Conservation (phyloP, 2,113 vertebrate genomes). For the Etheostoma cragini region DNA sequence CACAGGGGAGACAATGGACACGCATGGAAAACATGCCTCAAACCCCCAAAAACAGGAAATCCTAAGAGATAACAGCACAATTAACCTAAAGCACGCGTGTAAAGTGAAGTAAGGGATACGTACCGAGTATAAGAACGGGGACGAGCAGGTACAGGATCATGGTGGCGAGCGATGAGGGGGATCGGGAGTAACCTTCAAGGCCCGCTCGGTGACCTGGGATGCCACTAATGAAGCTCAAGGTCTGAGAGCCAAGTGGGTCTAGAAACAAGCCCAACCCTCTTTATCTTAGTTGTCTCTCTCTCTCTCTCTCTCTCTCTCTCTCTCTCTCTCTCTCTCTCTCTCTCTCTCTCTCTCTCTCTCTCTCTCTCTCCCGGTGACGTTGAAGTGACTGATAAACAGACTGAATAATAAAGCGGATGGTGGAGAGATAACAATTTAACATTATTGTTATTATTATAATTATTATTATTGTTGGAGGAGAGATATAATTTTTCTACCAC, state of each 20-base stretch:
- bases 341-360: no score
- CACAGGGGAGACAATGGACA: slow-evolving; percentile 7
- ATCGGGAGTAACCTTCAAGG: not conserved
- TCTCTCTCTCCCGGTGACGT: not conserved
- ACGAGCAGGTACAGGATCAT: slow-evolving; percentile 59
- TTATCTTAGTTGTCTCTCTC: slow-evolving; percentile 24
- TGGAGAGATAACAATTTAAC: not conserved
- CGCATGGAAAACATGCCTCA: slow-evolving; percentile 6
- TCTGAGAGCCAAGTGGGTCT: slow-evolving; percentile 10
- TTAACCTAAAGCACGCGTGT: not conserved
- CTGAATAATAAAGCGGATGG: not conserved
- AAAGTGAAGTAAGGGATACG: not conserved
- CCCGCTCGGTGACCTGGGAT: slow-evolving; percentile 13
- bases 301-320: not conserved
- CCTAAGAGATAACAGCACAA: not conserved
- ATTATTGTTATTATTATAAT: no score
- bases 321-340: not conserved
- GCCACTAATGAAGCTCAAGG: not conserved
- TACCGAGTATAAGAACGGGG: slow-evolving; percentile 42
- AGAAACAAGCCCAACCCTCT: slow-evolving; percentile 61
- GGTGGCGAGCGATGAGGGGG: slow-evolving; percentile 17
- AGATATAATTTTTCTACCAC: no score
- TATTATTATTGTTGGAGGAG: no score
- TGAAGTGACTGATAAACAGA: not conserved
- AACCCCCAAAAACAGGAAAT: slow-evolving; percentile 53